A percentile compares a stretch with the other conserved stretches of the same genome.
Conservation (phyloP, 2,888 invertebrate genomes). For the Plagiodera versicolora region DNA sequence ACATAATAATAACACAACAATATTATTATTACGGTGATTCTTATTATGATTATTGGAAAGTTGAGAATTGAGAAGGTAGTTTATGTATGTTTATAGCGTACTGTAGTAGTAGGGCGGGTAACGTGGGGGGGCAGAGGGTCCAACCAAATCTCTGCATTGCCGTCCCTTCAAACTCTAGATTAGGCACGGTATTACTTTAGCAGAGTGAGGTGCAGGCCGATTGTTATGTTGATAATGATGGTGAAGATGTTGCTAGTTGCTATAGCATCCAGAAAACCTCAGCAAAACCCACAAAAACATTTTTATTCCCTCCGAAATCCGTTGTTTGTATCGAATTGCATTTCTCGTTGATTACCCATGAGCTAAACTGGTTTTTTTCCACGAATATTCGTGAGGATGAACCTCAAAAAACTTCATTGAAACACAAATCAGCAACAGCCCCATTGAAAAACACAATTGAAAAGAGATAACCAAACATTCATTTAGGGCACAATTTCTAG, state of each 20-base stretch:
- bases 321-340: no score
- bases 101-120: slow-evolving; percentile 51
- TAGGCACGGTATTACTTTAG: slow-evolving; percentile 52
- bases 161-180: slow-evolving; percentile 41
- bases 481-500: no score
- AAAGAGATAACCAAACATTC: no score
- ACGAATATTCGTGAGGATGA: no score
- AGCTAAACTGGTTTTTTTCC: no score
- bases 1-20: slow-evolving; percentile 10
- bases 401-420: no score
- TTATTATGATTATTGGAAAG: slow-evolving; percentile 51
- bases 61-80: slow-evolving; percentile 54
- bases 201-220: slow-evolving; percentile 46
- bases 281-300: slow-evolving; percentile 9
- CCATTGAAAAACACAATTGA: no score
- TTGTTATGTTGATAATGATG: slow-evolving; percentile 48
- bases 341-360: no score
- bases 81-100: slow-evolving; percentile 57
- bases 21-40: slow-evolving; percentile 22
- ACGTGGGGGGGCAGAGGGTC: slow-evolving; percentile 44
- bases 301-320: no score
- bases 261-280: slow-evolving; percentile 26
- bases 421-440: no score
- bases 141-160: slow-evolving; percentile 50
- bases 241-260: slow-evolving; percentile 38